Evolutionary conservation across 2,797 vertebrate genomes (phyloP).

Genomic region (Aythya fuligula): DNA sequence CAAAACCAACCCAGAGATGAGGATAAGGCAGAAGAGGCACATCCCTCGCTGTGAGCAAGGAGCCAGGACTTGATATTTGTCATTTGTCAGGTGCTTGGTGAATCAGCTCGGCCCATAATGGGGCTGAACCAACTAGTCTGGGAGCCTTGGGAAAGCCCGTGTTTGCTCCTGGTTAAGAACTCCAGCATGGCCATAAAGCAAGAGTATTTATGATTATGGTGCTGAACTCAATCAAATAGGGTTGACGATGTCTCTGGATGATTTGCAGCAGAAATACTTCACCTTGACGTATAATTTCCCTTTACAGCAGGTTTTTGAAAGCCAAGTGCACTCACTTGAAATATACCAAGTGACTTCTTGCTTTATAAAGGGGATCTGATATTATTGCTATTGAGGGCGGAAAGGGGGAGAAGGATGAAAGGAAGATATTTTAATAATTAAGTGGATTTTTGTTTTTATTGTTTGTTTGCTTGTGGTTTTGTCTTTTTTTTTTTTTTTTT

Average conservation of each 20-base stretch:
- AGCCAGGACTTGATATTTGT: neutral
- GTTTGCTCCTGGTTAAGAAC: neutral
- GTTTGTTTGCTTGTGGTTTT: neutral
- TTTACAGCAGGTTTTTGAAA: constrained; percentile 33
- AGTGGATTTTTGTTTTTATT: neutral
- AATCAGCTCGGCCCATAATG: neutral
- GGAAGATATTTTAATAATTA: neutral
- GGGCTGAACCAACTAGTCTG: neutral
- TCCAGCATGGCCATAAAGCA: neutral
- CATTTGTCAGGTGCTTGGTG: neutral
- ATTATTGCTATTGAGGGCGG: neutral
- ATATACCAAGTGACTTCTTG: neutral
- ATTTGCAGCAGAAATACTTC: constrained; percentile 50
- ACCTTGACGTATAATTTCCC: constrained; percentile 55
- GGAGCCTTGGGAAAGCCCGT: neutral
- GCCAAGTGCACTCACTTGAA: neutral
- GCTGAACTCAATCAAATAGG: constrained; percentile 35
- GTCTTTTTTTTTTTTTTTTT: neutral
- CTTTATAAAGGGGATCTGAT: neutral
- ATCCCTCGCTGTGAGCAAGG: accelerated
- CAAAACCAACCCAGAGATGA: neutral
- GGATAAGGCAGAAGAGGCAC: neutral
- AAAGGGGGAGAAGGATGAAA: neutral
- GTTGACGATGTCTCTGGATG: constrained; percentile 10
- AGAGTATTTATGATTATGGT: constrained; percentile 47